Evolutionary conservation across 2,888 invertebrate species (phyloP), one percentile per base, ranked within the genome.

Genomic region (Ornithoptera priamus): DNA sequence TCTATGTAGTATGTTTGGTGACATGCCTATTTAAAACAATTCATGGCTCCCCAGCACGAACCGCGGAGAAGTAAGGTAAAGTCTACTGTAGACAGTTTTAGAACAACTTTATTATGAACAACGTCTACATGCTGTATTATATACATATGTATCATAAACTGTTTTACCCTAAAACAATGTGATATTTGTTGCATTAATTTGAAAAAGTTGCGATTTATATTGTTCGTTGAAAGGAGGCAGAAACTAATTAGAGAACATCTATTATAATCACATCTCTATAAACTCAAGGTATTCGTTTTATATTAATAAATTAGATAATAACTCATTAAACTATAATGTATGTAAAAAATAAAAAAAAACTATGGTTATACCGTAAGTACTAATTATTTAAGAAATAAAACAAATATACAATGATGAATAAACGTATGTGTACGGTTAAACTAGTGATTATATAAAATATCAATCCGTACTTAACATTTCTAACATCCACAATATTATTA

Each of bases 21-120:
- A 53, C 69, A 61, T 42, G 64, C 15, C 56, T 60, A 61, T 59
- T 69, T 60, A 61, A 68, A 59, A 69, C 64, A 69, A 69, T 65
- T 65, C 64, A 63, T 50, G 58, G 59, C 50, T 64, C 20, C 39
- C 42, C 56, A 36, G 30, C 62, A 39, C 61, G 39, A 39, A 59
- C 15, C 17, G 18, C 39, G 22, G 6, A 22, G 39, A 50, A 67
- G 50, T 15, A 15, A 39, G 2, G 15, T 50, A 18, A 50, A 50
- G 2, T 39, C 39, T 10, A 50, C 50, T 50, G 50, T 50, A 0
- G 15, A 50, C 18, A 50, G 18, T 50, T 50, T 50, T 17, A 50
- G 18, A 50, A 17, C 39, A 10, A 1, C 10, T 39, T 39, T 39
- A 39, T 5, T 50, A 2, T 50, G 15, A 17, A 50, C 7, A 46